phyloP scores from a whole-genome alignment of 2,797 vertebrate genomes.

The Mus spretus region DNA sequence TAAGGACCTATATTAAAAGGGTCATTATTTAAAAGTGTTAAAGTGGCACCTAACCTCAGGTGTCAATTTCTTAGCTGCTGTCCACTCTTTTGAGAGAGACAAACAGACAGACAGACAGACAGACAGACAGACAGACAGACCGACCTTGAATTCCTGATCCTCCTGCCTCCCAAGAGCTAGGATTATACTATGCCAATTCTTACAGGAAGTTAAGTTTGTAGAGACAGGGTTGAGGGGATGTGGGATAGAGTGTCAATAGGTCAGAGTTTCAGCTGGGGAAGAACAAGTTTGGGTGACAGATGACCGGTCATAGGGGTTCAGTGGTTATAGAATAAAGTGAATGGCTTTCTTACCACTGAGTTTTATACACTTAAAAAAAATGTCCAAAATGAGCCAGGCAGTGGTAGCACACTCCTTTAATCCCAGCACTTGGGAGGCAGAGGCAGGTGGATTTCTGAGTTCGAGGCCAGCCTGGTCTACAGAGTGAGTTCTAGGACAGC shows the following conservation, averaged over 20 bases:
- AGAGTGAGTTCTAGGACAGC: too few species aligned
- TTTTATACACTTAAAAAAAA: background rate
- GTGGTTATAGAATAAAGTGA: background rate
- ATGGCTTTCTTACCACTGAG: background rate
- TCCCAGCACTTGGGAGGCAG: too few species aligned
- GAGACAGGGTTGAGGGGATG: background rate
- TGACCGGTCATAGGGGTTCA: background rate
- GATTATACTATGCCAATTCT: background rate
- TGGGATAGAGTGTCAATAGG: background rate
- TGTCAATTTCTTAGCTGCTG: background rate
- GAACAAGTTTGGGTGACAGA: background rate
- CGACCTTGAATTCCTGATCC: background rate
- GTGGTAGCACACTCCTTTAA: too few species aligned
- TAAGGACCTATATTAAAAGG: background rate
- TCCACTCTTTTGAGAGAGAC: background rate
- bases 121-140: background rate
- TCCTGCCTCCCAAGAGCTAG: background rate
- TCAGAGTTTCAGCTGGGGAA: conserved; percentile 19
- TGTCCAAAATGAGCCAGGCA: background rate
- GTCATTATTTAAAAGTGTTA: background rate
- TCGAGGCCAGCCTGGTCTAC: too few species aligned
- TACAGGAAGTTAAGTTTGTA: background rate
- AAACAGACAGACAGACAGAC: too few species aligned
- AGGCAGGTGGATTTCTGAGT: too few species aligned
- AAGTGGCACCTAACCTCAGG: background rate